Percentiles rank a stretch among this genome's conserved stretches.
Evolutionary conservation across 2,888 invertebrate genomes (phyloP).

Genomic region (Megastigmus dorsalis): DNA sequence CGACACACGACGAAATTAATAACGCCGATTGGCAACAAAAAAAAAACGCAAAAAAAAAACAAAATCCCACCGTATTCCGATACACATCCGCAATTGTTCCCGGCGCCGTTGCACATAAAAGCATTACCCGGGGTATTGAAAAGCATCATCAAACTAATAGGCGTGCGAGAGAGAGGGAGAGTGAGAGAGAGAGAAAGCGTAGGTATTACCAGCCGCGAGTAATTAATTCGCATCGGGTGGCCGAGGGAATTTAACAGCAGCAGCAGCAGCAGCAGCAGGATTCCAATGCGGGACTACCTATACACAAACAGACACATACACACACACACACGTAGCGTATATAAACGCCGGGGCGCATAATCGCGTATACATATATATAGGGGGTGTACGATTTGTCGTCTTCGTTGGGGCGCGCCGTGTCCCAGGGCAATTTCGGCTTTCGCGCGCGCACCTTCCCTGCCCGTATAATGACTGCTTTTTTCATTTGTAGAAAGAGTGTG

Average conservation of each 20-base stretch:
- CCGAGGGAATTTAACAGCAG: neutral
- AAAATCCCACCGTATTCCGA: too few relatives aligned
- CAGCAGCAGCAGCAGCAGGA: neutral
- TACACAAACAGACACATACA: too few relatives aligned
- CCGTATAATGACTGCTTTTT: conserved; percentile 52
- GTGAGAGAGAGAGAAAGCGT: neutral
- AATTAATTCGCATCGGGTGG: neutral
- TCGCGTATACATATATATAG: neutral
- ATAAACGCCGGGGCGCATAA: too few relatives aligned
- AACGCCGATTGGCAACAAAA: too few relatives aligned
- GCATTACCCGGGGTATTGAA: conserved; percentile 39
- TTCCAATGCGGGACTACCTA: conserved; percentile 20
- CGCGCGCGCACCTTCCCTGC: too few relatives aligned
- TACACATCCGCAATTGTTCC: too few relatives aligned
- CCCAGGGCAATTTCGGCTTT: conserved; percentile 36
- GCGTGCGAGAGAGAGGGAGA: neutral
- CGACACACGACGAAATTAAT: too few relatives aligned
- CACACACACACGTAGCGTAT: too few relatives aligned
- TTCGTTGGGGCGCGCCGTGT: neutral
- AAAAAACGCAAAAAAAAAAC: too few relatives aligned
- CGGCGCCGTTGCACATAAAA: too few relatives aligned
- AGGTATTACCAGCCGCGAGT: neutral
- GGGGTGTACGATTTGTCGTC: too few relatives aligned
- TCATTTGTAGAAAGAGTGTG: neutral
- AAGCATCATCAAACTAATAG: conserved; percentile 45